phyloP scores from a whole-genome alignment of 2,888 invertebrate genomes.

The Agrotis exclamationis region DNA sequence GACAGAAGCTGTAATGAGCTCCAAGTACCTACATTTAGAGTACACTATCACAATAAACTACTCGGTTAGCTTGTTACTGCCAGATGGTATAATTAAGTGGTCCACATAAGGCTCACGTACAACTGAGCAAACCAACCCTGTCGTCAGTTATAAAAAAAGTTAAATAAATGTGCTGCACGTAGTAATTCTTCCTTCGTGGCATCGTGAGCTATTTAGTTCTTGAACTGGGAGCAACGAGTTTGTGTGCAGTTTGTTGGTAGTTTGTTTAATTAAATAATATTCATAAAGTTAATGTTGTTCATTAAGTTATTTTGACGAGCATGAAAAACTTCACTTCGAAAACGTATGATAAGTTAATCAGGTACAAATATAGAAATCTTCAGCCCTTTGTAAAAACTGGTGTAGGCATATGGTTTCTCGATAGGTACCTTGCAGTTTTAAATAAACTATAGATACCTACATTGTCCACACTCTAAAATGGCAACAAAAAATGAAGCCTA shows the following conservation, averaged over 20 bases:
- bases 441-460: too few species aligned
- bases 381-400: too few species aligned
- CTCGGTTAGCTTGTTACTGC: conserved; percentile 33
- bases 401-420: too few species aligned
- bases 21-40: conserved; percentile 19
- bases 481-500: too few species aligned
- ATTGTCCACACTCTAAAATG: too few species aligned
- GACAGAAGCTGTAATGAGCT: conserved; percentile 26
- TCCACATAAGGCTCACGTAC: conserved; percentile 49
- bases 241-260: not conserved
- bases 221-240: conserved; percentile 11
- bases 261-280: not conserved
- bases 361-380: too few species aligned
- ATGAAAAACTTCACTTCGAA: too few species aligned
- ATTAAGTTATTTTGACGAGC: not conserved
- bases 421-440: too few species aligned
- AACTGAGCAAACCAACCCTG: conserved; percentile 26
- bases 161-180: conserved; percentile 41
- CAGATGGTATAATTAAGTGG: conserved; percentile 41
- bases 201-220: conserved; percentile 26
- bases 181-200: conserved; percentile 27
- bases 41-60: conserved; percentile 35
- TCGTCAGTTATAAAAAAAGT: conserved; percentile 41
- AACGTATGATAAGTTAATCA: too few species aligned
- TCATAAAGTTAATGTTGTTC: not conserved